These are phyloP conservation scores for Heliothis subflexa DNA, from an alignment of 1,140 invertebrate species.

Conservation along the genomic window DNA sequence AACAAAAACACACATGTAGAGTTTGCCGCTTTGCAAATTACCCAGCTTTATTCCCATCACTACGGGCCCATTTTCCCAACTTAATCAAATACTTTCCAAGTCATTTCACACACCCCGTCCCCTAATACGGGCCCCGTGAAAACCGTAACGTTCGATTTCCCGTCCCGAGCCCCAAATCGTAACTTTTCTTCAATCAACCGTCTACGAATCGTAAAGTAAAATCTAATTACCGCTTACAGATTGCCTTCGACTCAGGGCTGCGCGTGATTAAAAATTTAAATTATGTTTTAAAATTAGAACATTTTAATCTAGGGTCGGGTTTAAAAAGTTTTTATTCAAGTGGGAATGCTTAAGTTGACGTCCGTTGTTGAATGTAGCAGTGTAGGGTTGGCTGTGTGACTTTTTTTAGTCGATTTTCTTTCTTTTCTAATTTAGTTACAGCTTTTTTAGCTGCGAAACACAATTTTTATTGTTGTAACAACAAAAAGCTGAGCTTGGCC, in stretches of 20 bases:
- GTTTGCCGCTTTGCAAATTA: neutral
- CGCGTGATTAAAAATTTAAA: constrained; percentile 58
- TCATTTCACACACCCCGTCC: constrained; percentile 16
- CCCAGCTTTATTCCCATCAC: constrained; percentile 14
- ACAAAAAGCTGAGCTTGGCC: no score
- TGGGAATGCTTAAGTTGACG: constrained; percentile 52
- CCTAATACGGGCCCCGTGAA: neutral
- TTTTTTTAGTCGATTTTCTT: neutral
- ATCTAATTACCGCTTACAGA: constrained; percentile 69
- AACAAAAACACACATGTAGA: neutral
- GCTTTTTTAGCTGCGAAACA: neutral
- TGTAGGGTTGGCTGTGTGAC: constrained; percentile 9
- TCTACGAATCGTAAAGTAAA: constrained; percentile 52
- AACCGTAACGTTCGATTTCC: constrained; percentile 45
- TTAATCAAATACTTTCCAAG: constrained; percentile 42
- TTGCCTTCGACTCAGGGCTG: constrained; percentile 63
- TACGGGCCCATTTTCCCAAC: constrained; percentile 16
- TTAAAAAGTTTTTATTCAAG: constrained; percentile 52
- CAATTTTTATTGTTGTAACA: no score
- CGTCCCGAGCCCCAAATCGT: constrained; percentile 38
- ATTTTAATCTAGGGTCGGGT: constrained; percentile 48
- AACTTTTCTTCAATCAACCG: constrained; percentile 54
- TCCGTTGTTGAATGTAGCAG: constrained; percentile 24
- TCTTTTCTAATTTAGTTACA: neutral
- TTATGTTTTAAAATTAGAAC: constrained; percentile 57